Conservation (phyloP, 2,113 vertebrate species). For the Sebastes schlegelii region DNA sequence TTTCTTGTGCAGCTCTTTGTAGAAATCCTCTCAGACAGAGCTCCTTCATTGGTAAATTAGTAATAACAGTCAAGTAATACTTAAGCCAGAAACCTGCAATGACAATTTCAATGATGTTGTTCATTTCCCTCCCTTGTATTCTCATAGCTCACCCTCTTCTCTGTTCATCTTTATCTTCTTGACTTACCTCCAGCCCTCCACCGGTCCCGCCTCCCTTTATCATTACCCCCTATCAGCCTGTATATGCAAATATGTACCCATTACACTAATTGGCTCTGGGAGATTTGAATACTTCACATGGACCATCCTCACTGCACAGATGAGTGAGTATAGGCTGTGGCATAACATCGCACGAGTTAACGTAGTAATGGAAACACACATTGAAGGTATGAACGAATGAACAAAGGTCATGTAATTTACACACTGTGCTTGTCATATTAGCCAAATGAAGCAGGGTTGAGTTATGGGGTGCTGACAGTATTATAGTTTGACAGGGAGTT, state of each 20-base stretch:
- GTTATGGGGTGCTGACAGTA: conserved; percentile 35
- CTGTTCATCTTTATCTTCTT: background rate
- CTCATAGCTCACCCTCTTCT: background rate
- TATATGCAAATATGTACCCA: conserved; percentile 65
- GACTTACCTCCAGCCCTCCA: background rate
- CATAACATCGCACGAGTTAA: conserved; percentile 28
- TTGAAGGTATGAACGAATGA: conserved; percentile 36
- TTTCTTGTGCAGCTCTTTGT: background rate
- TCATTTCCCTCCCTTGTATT: conserved; percentile 9
- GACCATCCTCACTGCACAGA: conserved; percentile 15
- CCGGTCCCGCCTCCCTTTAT: conserved; percentile 14
- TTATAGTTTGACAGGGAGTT: conserved; percentile 4
- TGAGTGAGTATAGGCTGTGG: background rate
- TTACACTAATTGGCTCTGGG: conserved; percentile 70
- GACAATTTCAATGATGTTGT: conserved; percentile 8
- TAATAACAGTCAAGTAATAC: background rate
- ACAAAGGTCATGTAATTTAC: conserved; percentile 65
- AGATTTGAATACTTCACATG: conserved; percentile 62
- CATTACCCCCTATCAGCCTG: conserved; percentile 18
- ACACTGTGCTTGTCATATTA: conserved; percentile 63
- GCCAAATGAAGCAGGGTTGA: conserved; percentile 65
- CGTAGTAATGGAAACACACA: conserved; percentile 41
- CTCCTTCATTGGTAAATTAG: background rate
- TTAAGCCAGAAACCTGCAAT: conserved; percentile 1
- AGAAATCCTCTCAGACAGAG: background rate